Evolutionary conservation across 2,888 invertebrate species (phyloP), one percentile per base, ranked within the genome.

Genomic region (Chrysina gloriosa): DNA sequence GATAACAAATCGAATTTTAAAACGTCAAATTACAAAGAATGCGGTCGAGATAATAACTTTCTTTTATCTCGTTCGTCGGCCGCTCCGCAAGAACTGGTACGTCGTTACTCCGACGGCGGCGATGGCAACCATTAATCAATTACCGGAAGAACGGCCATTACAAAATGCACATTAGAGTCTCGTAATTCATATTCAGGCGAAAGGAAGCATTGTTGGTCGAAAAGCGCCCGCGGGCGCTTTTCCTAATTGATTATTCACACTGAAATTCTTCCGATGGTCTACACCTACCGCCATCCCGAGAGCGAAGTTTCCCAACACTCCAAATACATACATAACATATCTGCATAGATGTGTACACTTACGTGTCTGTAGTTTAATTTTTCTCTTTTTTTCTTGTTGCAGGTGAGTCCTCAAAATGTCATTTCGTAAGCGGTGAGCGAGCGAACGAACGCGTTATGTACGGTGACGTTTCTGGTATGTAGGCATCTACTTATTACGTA

Each of bases 361-460:
- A 11, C 14, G 11, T 5, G 4, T 11, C 1, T 14, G 39, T 5
- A 39, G 6, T 5, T 39, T 7, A 9, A 7, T 16, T 42, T 42
- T 52, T 16, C n/a, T 14, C 19, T 19, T 52, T 31, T 31, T 31
- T 14, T 31, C 16, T 52, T 34, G 14, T 52, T 52, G 7, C 19
- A 52, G 52, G 52, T 52, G 31, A 52, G 52, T 52, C 31, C 31
- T 31, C 31, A 31, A 52, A 19, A 16, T 52, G 52, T 52, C 52
- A 31, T 19, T 52, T 52, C 7, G 31, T 29, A 52, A 52, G 9
- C 7, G 19, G 21, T 45, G 21, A 45, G 19, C 14, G 19, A 52
- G 7, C 52, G 7, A n/a, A n/a, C n/a, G n/a, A n/a, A n/a, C n/a
- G n/a, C n/a, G n/a, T n/a, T n/a, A n/a, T n/a, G n/a, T n/a, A 34